Evolutionary conservation across 2,888 invertebrate genomes (phyloP).

Genomic region (Amblyjoppa fuscipennis): DNA sequence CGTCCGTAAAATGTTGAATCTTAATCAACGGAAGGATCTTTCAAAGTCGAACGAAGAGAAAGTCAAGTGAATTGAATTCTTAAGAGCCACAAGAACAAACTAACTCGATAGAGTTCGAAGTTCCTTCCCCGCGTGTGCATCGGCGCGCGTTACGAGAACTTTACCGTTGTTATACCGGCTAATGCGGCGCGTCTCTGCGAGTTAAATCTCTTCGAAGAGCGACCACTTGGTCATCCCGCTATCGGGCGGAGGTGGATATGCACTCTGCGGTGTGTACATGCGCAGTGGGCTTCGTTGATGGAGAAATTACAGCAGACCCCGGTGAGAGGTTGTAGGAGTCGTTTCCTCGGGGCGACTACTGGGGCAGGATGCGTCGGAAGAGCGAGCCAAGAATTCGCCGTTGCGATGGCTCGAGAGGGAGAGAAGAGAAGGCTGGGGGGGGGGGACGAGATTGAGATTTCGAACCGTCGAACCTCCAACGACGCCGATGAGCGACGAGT

Average conservation of each 20-base stretch:
- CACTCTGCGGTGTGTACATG: conserved; percentile 8
- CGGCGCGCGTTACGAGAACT: conserved; percentile 20
- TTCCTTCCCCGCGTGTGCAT: neutral
- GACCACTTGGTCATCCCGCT: conserved; percentile 52
- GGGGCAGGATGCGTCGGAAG: conserved; percentile 33
- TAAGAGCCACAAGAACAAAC: neutral
- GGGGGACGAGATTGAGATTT: conserved; percentile 1
- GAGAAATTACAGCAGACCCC: conserved; percentile 62
- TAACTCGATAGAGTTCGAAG: neutral
- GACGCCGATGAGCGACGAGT: neutral
- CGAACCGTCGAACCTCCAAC: neutral
- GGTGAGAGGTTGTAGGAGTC: conserved; percentile 60
- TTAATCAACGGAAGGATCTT: too few relatives aligned
- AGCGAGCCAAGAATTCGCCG: conserved; percentile 11
- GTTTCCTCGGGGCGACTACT: conserved; percentile 50
- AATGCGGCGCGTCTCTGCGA: conserved; percentile 27
- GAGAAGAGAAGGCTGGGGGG: neutral
- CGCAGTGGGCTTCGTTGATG: conserved; percentile 64
- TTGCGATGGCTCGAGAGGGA: neutral
- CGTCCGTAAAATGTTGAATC: too few relatives aligned
- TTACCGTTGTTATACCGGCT: conserved; percentile 31
- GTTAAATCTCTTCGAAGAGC: conserved; percentile 48
- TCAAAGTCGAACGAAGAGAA: too few relatives aligned
- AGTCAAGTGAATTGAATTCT: too few relatives aligned
- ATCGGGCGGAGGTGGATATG: conserved; percentile 15